Evolutionary conservation across 2,888 invertebrate species (phyloP).

Genomic region (Philereme transversata): DNA sequence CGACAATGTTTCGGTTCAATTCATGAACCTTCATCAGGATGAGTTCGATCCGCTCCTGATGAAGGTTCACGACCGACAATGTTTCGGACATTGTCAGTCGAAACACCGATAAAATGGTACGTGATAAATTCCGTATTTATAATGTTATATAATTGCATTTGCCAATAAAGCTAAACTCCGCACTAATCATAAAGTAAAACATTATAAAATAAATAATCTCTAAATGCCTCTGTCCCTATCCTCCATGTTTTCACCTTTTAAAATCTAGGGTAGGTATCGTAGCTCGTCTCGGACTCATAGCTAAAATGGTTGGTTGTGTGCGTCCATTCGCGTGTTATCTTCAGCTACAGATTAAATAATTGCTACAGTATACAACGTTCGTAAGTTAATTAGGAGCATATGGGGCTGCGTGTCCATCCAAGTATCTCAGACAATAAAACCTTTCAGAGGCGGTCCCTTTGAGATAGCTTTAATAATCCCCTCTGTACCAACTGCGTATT

Average conservation of each 20-base stretch:
- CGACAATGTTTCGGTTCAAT: no score
- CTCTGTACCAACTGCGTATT: slow-evolving; percentile 51
- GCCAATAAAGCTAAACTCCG: no score
- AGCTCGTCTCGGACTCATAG: slow-evolving; percentile 8
- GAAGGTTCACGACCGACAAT: no score
- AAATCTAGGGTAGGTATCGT: slow-evolving; percentile 5
- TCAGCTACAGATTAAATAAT: slow-evolving; percentile 32
- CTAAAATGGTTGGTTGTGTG: slow-evolving; percentile 35
- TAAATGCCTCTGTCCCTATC: neutral
- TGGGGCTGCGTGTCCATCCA: slow-evolving; percentile 52
- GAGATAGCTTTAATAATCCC: slow-evolving; percentile 57
- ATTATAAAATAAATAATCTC: no score
- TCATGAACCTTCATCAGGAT: no score
- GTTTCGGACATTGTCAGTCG: no score
- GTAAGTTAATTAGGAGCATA: slow-evolving; percentile 73
- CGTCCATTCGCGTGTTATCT: slow-evolving; percentile 45
- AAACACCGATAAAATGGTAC: no score
- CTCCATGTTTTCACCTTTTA: slow-evolving; percentile 4
- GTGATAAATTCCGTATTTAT: no score
- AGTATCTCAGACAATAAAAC: slow-evolving; percentile 65
- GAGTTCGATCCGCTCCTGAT: no score
- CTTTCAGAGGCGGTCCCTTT: slow-evolving; percentile 73
- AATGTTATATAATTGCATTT: no score
- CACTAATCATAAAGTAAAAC: no score
- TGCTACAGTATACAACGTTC: slow-evolving; percentile 46